phyloP scores from a whole-genome alignment of 2,888 invertebrate species.

The Perdita meconis region DNA sequence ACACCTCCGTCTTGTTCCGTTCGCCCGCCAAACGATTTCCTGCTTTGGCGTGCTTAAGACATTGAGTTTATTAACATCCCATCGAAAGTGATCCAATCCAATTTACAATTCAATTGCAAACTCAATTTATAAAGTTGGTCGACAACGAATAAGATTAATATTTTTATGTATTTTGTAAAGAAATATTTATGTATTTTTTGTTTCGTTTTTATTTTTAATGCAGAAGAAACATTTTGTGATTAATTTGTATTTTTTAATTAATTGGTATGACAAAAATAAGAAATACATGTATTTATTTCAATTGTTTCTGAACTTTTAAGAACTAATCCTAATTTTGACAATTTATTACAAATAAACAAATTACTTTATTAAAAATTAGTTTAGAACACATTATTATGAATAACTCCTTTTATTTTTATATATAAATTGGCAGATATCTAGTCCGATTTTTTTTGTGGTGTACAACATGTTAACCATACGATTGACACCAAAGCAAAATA shows the following conservation, averaged over 20 bases:
- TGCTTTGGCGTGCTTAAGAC: slow-evolving; percentile 3
- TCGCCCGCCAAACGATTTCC: slow-evolving; percentile 7
- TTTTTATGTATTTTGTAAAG: neutral
- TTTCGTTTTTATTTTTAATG: too few relatives aligned
- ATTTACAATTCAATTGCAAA: slow-evolving; percentile 18
- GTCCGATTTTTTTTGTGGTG: too few relatives aligned
- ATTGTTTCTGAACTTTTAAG: neutral
- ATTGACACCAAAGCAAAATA: too few relatives aligned
- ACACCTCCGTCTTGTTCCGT: neutral
- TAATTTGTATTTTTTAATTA: neutral
- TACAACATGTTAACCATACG: too few relatives aligned
- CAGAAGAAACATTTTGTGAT: neutral
- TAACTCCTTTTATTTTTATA: too few relatives aligned
- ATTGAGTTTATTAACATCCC: slow-evolving; percentile 19
- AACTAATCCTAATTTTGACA: too few relatives aligned
- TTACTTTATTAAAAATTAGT: too few relatives aligned
- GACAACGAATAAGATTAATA: neutral
- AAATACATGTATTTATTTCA: neutral
- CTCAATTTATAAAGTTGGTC: neutral
- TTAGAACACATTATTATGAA: neutral
- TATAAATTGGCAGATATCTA: too few relatives aligned
- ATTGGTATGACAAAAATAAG: neutral
- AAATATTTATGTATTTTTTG: neutral
- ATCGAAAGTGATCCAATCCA: slow-evolving; percentile 5
- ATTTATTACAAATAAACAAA: too few relatives aligned